phyloP scores from a whole-genome alignment of 2,797 vertebrate genomes.

The Takifugu ocellatus region DNA sequence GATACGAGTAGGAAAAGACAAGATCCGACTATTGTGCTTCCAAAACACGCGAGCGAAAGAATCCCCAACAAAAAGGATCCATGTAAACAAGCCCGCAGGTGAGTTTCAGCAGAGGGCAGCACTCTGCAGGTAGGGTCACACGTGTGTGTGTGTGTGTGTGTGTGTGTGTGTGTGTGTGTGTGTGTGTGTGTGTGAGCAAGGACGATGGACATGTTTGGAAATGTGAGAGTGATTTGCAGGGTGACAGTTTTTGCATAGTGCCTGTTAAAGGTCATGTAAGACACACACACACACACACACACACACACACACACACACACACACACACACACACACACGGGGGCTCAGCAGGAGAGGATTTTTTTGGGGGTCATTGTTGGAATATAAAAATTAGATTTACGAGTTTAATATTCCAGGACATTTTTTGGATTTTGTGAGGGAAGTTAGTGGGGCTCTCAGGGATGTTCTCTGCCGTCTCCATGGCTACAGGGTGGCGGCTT shows the following conservation, averaged over 20 bases:
- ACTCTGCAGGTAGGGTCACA: background rate
- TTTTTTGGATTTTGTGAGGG: constrained; percentile 7
- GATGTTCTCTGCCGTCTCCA: constrained; percentile 19
- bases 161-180: constrained; percentile 26
- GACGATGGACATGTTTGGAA: constrained; percentile 45
- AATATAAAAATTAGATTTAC: constrained; percentile 28
- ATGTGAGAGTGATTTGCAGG: constrained; percentile 56
- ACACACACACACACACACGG: constrained; percentile 12
- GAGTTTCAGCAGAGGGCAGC: constrained; percentile 32
- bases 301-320: background rate
- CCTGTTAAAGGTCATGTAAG: constrained; percentile 46
- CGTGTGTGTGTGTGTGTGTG: constrained; percentile 23
- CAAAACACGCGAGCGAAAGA: background rate
- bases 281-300: constrained; percentile 5
- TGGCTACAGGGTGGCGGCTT: constrained; percentile 15
- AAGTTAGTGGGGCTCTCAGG: background rate
- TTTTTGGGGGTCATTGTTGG: constrained; percentile 29
- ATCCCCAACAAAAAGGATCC: background rate
- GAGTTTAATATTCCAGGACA: background rate
- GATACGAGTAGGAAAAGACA: background rate
- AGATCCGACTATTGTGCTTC: background rate
- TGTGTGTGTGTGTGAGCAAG: constrained; percentile 31
- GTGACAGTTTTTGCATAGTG: constrained; percentile 54
- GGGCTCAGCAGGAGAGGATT: constrained; percentile 19
- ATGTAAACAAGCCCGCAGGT: constrained; percentile 8